Evolutionary conservation across 1,140 invertebrate species (phyloP), one percentile per base, ranked within the genome.

Genomic region (Phthorimaea operculella): DNA sequence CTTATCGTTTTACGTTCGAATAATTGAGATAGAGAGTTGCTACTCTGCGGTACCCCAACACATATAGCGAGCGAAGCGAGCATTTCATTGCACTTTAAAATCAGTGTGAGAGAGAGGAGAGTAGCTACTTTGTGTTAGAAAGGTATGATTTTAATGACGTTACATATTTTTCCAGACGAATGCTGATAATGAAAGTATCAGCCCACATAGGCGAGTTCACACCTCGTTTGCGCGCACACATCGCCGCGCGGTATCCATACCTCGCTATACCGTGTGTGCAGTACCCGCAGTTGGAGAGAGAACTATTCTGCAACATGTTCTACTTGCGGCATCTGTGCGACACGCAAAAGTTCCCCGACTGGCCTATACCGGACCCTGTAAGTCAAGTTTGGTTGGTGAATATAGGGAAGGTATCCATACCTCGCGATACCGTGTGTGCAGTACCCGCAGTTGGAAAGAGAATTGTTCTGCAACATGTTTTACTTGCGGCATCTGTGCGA

Each of bases 231-330:
- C 89, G 93, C 64, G 96, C 95, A 63, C 98, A 99, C 82, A 96
- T 95, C 0, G 92, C 96, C 87, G 95, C 97, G 0, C 87, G 97
- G 45, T 99, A 99, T 87, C 95, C 97, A 52, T 99, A 99, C 79
- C 94, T 98, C 71, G 93, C 97, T 14, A 98, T 99, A 70, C 98
- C 98, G 39, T 92, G 94, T 10, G 92, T 99, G 28, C 90, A 92
- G 58, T 99, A 98, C 89, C 95, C 96, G 15, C 97, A 98, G 86
- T 87, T 99, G 58, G 94, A 98, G 70, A 90, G 93, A 68, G 98
- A 99, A 89, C 89, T 99, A 11, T 99, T 99, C 88, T 99, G 98
- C 84, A 97, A 98, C 86, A 98, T 98, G 76, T 99, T 98, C 86
- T 99, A 99, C 85, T 87, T 99, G 58, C 88, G 96, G 12, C 97